Conservation (phyloP, 2,113 vertebrate genomes). For the Passer montanus region DNA sequence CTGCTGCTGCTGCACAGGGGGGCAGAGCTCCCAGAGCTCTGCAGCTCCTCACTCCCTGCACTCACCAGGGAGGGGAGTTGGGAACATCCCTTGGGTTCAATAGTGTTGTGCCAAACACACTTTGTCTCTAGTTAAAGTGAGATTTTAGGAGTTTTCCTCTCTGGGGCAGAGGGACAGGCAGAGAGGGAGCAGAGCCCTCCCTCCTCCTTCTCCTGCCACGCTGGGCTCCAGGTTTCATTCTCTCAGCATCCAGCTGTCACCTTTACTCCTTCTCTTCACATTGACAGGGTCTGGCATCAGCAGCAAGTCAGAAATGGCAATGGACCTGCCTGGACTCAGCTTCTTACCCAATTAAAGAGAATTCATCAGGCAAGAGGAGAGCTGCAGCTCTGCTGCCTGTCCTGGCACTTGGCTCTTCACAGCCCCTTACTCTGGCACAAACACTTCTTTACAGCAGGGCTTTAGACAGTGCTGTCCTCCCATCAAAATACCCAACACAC, state of each 20-base stretch:
- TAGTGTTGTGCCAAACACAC: rapidly evolving
- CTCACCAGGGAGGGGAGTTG: background rate
- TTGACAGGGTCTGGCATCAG: background rate
- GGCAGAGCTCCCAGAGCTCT: background rate
- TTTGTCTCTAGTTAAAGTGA: background rate
- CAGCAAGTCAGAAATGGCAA: background rate
- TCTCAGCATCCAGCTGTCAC: background rate
- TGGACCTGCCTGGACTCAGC: rapidly evolving
- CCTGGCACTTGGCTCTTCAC: background rate
- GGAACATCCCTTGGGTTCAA: background rate
- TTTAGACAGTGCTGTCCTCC: background rate
- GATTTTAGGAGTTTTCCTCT: background rate
- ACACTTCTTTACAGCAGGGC: background rate
- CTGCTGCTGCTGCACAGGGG: background rate
- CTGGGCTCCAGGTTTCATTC: background rate
- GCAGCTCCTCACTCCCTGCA: background rate
- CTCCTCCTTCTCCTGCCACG: background rate
- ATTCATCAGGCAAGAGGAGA: background rate
- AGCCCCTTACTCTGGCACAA: background rate
- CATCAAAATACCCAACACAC: background rate
- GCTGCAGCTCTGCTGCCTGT: background rate
- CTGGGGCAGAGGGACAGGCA: background rate
- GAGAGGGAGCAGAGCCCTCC: background rate
- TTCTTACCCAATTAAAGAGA: background rate
- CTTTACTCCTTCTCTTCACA: background rate